Conservation (phyloP, 2,797 vertebrate genomes). For the Hozukius guyotensis region DNA sequence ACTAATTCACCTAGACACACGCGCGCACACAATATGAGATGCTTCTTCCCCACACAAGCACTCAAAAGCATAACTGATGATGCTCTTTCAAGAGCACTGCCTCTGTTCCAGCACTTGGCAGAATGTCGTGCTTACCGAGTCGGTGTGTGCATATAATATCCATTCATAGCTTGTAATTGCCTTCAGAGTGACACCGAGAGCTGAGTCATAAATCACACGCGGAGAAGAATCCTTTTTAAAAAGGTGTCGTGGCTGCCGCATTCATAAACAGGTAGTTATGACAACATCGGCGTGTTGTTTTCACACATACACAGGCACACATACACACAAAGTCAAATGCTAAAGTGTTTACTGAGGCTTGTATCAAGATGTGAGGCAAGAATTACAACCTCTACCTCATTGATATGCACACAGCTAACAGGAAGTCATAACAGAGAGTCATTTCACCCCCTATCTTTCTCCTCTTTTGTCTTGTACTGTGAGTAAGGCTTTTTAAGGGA, state of each 20-base stretch:
- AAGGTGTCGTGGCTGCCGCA: conserved; percentile 57
- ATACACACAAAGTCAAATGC: not conserved
- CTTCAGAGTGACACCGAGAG: conserved; percentile 77
- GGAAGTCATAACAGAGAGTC: conserved; percentile 8
- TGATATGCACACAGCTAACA: conserved; percentile 8
- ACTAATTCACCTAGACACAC: conserved; percentile 39
- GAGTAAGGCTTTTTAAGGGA: not conserved
- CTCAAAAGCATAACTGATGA: conserved; percentile 76
- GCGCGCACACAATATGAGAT: conserved; percentile 37
- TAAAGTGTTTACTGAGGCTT: conserved; percentile 1
- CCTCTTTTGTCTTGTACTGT: not conserved
- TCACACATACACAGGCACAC: not conserved
- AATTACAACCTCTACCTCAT: conserved; percentile 11
- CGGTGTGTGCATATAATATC: conserved; percentile 75
- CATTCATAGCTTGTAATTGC: conserved; percentile 83
- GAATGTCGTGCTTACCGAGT: conserved; percentile 65
- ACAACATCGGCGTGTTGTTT: conserved; percentile 44
- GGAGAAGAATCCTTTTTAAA: conserved; percentile 62
- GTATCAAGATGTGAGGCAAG: conserved; percentile 8
- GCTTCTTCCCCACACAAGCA: conserved; percentile 48
- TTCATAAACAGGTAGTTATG: conserved; percentile 72
- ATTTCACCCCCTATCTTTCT: not conserved
- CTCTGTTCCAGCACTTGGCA: conserved; percentile 76
- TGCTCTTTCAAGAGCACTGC: conserved; percentile 71
- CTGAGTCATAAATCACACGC: conserved; percentile 79